Percentiles rank a stretch among this genome's conserved stretches.
These are phyloP conservation scores for Drosophila subpulchrella DNA, from an alignment of 1,140 invertebrate genomes.

Conservation along the genomic window DNA sequence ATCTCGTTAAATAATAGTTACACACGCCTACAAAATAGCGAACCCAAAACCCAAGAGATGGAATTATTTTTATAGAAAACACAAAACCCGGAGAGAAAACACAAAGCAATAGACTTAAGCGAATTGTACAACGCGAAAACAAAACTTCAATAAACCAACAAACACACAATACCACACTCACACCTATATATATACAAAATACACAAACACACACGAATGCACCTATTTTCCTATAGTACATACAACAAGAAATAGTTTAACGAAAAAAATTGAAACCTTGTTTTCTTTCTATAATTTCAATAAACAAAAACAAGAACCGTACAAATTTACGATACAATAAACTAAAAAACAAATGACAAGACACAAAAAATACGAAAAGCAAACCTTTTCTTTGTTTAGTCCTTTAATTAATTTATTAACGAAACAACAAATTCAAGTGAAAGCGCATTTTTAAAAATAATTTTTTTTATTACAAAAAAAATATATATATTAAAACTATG, in stretches of 20 bases:
- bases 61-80: constrained; percentile 56
- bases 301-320: constrained; percentile 64
- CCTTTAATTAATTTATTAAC: constrained; percentile 55
- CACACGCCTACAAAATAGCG: constrained; percentile 34
- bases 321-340: constrained; percentile 73
- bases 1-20: constrained; percentile 80
- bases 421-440: constrained; percentile 39
- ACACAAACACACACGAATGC: constrained; percentile 45
- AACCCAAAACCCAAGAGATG: constrained; percentile 36
- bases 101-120: constrained; percentile 73
- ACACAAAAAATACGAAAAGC: constrained; percentile 29
- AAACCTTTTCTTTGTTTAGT: constrained; percentile 36
- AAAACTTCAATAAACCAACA: constrained; percentile 61
- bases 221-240: constrained; percentile 77
- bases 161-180: constrained; percentile 46
- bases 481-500: constrained; percentile 55
- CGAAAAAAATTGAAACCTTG: constrained; percentile 8
- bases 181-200: constrained; percentile 23
- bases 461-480: constrained; percentile 27
- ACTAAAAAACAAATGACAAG: constrained; percentile 39
- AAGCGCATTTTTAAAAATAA: constrained; percentile 59
- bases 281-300: constrained; percentile 47
- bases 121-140: constrained; percentile 58
- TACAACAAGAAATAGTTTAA: constrained; percentile 48
- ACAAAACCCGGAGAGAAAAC: constrained; percentile 45